Percentiles rank a stretch among this genome's conserved stretches.
These are phyloP conservation scores for Balaeniceps rex DNA, from an alignment of 2,113 vertebrate species.

Conservation along the genomic window DNA sequence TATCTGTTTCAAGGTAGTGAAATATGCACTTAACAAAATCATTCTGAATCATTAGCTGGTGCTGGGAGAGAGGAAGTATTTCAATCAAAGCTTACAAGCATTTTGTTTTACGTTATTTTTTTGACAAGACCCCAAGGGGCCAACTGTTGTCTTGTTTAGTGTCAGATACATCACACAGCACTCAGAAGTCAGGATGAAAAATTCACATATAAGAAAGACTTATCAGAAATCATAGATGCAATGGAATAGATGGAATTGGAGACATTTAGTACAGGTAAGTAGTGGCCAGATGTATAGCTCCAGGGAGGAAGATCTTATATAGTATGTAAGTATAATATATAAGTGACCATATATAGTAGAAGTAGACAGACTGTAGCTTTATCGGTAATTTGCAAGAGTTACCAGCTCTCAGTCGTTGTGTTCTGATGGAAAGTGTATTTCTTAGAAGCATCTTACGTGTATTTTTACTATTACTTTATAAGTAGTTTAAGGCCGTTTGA, in stretches of 20 bases:
- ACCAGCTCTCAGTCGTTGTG: not conserved
- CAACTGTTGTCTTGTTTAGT: constrained; percentile 58
- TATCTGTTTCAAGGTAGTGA: constrained; percentile 79
- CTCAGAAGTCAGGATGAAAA: constrained; percentile 55
- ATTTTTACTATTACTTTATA: not conserved
- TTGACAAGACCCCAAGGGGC: constrained; percentile 62
- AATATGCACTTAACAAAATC: constrained; percentile 67
- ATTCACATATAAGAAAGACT: not conserved
- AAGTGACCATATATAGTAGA: not conserved
- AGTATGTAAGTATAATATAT: no score
- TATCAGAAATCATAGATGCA: not conserved
- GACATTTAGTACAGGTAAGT: not conserved
- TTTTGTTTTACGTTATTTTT: constrained; percentile 59
- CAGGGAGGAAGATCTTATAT: not conserved
- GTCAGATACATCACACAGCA: constrained; percentile 24
- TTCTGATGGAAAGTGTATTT: not conserved
- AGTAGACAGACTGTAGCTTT: not conserved
- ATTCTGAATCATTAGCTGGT: constrained; percentile 61
- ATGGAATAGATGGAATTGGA: not conserved
- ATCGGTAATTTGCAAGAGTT: not conserved
- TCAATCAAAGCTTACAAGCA: constrained; percentile 56
- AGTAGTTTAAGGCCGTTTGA: not conserved
- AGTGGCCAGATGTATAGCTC: not conserved
- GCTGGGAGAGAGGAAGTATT: constrained; percentile 52
- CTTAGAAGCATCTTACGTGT: not conserved